Conservation (phyloP, 2,888 invertebrate genomes). For the Papilio elwesi region DNA sequence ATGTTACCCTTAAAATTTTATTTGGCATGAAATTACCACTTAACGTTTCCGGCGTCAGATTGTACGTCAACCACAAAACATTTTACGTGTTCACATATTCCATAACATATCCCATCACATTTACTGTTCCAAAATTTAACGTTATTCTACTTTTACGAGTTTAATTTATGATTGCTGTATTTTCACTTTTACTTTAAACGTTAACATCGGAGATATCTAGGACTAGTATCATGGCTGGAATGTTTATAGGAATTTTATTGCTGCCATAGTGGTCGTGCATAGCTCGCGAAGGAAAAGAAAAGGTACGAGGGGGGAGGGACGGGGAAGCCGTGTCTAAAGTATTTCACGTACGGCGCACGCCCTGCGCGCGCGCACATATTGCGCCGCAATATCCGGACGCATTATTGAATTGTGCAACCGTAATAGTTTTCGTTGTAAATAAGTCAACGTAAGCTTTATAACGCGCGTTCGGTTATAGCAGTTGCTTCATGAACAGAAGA, state of each 20-base stretch:
- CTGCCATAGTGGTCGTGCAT: constrained; percentile 15
- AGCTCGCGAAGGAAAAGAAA: constrained; percentile 8
- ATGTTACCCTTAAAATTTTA: not conserved
- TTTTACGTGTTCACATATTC: constrained; percentile 11
- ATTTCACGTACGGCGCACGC: constrained; percentile 12
- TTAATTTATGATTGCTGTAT: constrained; percentile 11
- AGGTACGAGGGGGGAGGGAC: not conserved
- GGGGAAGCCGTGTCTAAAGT: not conserved
- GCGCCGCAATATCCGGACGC: constrained; percentile 39
- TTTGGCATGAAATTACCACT: constrained; percentile 13
- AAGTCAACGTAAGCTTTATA: constrained; percentile 36
- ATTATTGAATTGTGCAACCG: constrained; percentile 39
- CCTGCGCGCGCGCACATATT: constrained; percentile 30
- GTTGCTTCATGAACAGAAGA: constrained; percentile 26
- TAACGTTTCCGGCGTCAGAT: not conserved
- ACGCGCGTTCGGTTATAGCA: constrained; percentile 31
- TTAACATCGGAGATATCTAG: not conserved
- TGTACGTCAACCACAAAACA: not conserved
- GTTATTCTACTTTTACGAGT: constrained; percentile 10
- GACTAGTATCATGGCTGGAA: constrained; percentile 5
- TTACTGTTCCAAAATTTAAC: constrained; percentile 5
- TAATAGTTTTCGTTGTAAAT: constrained; percentile 42
- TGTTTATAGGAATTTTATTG: constrained; percentile 30
- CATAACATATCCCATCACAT: constrained; percentile 13
- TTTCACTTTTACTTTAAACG: constrained; percentile 14